Percentiles rank a stretch among this genome's conserved stretches.
Evolutionary conservation across 2,797 vertebrate genomes (phyloP).

Genomic region (Graptemys geographica): DNA sequence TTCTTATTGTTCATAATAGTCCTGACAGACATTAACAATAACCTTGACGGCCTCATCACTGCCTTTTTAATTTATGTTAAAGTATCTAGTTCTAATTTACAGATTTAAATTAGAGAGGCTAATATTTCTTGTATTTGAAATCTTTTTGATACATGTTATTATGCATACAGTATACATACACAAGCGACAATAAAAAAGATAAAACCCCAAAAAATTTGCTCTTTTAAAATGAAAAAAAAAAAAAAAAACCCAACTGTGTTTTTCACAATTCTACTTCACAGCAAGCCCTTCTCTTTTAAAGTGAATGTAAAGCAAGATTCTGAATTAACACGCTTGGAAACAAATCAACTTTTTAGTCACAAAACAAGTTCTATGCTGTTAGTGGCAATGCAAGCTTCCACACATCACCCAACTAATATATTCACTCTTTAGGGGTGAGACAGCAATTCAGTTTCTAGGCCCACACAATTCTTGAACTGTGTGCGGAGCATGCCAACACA

Average conservation of each 20-base stretch:
- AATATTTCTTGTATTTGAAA: not conserved
- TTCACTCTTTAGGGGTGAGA: not conserved
- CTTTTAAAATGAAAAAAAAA: not conserved
- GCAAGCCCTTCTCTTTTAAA: slow-evolving; percentile 1
- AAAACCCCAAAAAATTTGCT: not conserved
- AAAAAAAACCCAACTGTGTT: not conserved
- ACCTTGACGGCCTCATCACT: not conserved
- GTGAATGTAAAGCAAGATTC: not conserved
- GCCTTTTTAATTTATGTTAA: not conserved
- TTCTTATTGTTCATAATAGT: slow-evolving; percentile 31
- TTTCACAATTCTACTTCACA: not conserved
- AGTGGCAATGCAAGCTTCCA: not conserved
- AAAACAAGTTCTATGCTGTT: not conserved
- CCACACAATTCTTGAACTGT: not conserved
- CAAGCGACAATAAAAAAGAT: not conserved
- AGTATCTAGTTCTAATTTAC: not conserved
- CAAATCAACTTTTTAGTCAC: not conserved
- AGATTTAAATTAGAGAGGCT: not conserved
- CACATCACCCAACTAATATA: not conserved
- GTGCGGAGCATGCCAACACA: not conserved
- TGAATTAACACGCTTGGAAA: not conserved
- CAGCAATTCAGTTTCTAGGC: not conserved
- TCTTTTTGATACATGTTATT: not conserved
- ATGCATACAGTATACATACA: not conserved
- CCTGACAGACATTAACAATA: slow-evolving; percentile 59